Evolutionary conservation across 2,113 vertebrate genomes (phyloP), one percentile per base, ranked within the genome.

Genomic region (Ptilorrhoa leucosticta): DNA sequence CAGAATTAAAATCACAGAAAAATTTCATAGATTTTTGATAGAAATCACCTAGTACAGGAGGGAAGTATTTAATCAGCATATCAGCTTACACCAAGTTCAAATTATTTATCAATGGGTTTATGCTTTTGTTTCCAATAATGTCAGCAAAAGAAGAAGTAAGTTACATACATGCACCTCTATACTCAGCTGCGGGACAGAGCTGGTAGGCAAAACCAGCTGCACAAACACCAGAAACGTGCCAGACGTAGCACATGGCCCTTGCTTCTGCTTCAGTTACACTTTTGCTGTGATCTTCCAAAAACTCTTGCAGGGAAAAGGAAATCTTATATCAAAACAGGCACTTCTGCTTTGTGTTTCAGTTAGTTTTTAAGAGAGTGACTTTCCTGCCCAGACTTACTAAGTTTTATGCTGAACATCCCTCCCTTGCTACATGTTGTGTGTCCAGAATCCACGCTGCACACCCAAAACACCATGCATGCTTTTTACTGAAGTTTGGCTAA

Each of bases 381-480:
- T 72, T 56, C 48, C 45, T 19, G 39, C n/a, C 61, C 23, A 26
- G 39, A 21, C 23, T 18, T 39, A 18, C 42, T 13, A 14, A 15
- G 45, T 13, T 31, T 24, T 14, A 40, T 1, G 19, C 53, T 39
- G 40, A 53, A 44, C 31, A 40, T 48, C 2, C 2, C 17, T 47
- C 13, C 63, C 30, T 39, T 9, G 57, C n/a, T 17, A 11, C 0
- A 1, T 2, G 24, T n/a, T 80, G 22, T 11, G 4, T 7, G 16
- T 33, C 19, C 60, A 44, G 56, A 53, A 35, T 6, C 14, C 65
- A 37, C n/a, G 51, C 6, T 1, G 3, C 37, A 11, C 4, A 9
- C 12, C 27, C 31, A 51, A 42, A 30, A 24, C 14, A 8, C 37
- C 2, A 3, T 0, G 7, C 16, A 3, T 4, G 11, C 10, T 14